Evolutionary conservation across 92 coral and sea anemone genomes (phyloP).

Genomic region (Galaxea fascicularis): DNA sequence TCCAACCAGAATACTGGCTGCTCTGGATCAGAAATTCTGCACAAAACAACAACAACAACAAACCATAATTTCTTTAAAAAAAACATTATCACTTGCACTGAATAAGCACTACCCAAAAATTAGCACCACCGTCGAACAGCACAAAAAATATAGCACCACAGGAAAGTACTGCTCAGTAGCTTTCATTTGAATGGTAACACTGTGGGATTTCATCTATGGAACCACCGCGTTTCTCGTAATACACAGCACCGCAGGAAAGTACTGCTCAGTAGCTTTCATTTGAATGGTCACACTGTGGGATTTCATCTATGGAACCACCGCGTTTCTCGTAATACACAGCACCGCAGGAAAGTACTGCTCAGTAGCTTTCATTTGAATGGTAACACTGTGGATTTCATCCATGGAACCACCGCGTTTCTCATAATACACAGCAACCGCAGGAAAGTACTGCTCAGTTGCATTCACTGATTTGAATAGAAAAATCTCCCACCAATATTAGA

Average conservation of each 20-base stretch:
- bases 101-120: neutral
- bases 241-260: too few relatives aligned
- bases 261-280: too few relatives aligned
- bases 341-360: too few relatives aligned
- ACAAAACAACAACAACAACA: neutral
- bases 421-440: too few relatives aligned
- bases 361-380: neutral
- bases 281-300: neutral
- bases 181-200: neutral
- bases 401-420: too few relatives aligned
- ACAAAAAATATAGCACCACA: neutral
- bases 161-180: neutral
- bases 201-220: neutral
- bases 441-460: too few relatives aligned
- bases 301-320: neutral
- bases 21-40: constrained; percentile 85
- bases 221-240: too few relatives aligned
- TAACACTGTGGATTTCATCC: neutral
- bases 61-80: too few relatives aligned
- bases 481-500: too few relatives aligned
- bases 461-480: neutral
- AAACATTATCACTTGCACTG: too few relatives aligned
- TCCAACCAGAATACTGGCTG: constrained; percentile 93
- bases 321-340: too few relatives aligned
- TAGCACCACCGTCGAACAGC: neutral